phyloP scores from a whole-genome alignment of 2,113 vertebrate species.

The Phaethon lepturus region DNA sequence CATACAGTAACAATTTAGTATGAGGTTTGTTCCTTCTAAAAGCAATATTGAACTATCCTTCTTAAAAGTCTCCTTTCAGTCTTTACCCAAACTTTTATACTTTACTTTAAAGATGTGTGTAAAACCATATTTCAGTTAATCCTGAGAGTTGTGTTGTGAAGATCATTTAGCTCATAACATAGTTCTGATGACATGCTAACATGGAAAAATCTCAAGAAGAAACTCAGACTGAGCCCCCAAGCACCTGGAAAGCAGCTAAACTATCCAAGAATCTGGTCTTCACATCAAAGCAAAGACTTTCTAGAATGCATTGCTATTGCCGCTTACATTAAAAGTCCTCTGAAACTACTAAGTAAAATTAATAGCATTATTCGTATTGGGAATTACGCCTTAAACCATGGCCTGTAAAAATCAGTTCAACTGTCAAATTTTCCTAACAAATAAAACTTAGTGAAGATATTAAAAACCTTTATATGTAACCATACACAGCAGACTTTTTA shows the following conservation, averaged over 20 bases:
- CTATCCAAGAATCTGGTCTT: not conserved
- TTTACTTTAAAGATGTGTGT: not conserved
- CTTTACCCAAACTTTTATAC: not conserved
- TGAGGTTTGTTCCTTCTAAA: not conserved
- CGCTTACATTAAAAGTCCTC: slow-evolving; percentile 5
- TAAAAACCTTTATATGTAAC: slow-evolving; percentile 46
- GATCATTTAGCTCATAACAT: not conserved
- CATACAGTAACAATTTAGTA: not conserved
- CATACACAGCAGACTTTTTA: slow-evolving; percentile 16
- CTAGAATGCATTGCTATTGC: not conserved
- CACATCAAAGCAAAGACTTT: not conserved
- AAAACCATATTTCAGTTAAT: not conserved
- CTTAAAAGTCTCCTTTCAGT: not conserved
- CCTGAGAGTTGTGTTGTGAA: not conserved
- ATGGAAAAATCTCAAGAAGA: not conserved
- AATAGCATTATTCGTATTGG: not conserved
- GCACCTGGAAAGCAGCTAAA: not conserved
- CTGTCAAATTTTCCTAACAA: slow-evolving; percentile 45
- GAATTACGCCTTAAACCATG: not conserved
- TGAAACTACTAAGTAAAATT: too few species aligned
- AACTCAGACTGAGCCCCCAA: not conserved
- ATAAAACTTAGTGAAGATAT: slow-evolving; percentile 54
- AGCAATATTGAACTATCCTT: not conserved
- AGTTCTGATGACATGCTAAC: not conserved
- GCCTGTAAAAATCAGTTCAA: slow-evolving; percentile 45